Conservation (phyloP, 2,888 invertebrate species). For the Branchellion lobata region DNA sequence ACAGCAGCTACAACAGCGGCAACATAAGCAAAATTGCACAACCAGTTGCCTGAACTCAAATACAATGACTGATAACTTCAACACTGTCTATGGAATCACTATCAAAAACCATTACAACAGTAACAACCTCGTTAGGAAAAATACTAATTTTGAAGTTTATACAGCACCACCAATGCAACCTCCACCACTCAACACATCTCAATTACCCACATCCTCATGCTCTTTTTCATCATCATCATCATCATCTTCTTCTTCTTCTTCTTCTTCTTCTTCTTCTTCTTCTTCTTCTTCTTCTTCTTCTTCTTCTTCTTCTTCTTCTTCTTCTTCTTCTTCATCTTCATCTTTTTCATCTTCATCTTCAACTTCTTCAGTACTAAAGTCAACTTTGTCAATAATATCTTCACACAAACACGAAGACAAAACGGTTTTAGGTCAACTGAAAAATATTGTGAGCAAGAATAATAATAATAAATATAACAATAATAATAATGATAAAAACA, state of each 20-base stretch:
- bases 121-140: background rate
- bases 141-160: background rate
- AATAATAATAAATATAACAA: background rate
- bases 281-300: background rate
- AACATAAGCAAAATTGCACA: background rate
- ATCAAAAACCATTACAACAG: constrained; percentile 3
- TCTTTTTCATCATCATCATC: constrained; percentile 23
- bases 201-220: constrained; percentile 31
- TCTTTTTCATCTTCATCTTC: too few species aligned
- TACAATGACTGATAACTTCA: background rate
- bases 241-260: background rate
- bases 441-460: background rate
- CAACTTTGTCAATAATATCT: too few species aligned
- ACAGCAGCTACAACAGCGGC: too few species aligned
- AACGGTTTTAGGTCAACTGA: background rate
- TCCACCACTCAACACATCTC: background rate
- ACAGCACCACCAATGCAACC: background rate
- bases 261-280: too few species aligned
- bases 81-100: background rate
- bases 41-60: background rate
- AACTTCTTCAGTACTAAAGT: too few species aligned
- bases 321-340: background rate
- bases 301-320: constrained; percentile 6
- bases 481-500: background rate
- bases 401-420: too few species aligned